Conservation (phyloP, 2,888 invertebrate genomes). For the Campoplex nolae region DNA sequence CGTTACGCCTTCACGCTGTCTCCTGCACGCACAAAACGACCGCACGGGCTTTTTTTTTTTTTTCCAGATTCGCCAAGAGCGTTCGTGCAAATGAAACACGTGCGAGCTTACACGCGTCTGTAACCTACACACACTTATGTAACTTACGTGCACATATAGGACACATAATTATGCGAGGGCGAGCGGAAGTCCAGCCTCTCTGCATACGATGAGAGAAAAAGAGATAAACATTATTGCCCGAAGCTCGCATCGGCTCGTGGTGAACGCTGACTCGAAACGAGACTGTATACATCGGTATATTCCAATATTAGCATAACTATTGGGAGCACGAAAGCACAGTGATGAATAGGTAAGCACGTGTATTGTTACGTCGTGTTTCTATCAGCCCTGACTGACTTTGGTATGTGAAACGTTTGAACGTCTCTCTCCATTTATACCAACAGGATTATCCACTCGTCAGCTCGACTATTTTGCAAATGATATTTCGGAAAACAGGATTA, state of each 20-base stretch:
- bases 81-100: constrained; percentile 81
- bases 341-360: not conserved
- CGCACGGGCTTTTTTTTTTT: constrained; percentile 52
- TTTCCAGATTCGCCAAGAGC: constrained; percentile 75
- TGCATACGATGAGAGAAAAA: constrained; percentile 38
- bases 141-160: not conserved
- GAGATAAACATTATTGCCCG: constrained; percentile 62
- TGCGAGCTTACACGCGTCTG: constrained; percentile 57
- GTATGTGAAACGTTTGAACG: not conserved
- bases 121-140: not conserved
- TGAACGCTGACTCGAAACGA: constrained; percentile 49
- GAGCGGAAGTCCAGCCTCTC: constrained; percentile 60
- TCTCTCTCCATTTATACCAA: not conserved
- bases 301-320: constrained; percentile 45
- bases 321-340: not conserved
- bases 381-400: not conserved
- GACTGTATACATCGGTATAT: constrained; percentile 20
- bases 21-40: constrained; percentile 78
- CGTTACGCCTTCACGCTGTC: constrained; percentile 83
- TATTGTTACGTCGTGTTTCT: not conserved
- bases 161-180: constrained; percentile 37
- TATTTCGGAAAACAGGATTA: constrained; percentile 11
- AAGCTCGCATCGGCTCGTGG: constrained; percentile 58
- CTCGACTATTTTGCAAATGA: not conserved
- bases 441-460: not conserved